A percentile compares a stretch with the other conserved stretches of the same genome.
phyloP scores from a whole-genome alignment of 2,797 vertebrate genomes.

The Tapirus indicus region DNA sequence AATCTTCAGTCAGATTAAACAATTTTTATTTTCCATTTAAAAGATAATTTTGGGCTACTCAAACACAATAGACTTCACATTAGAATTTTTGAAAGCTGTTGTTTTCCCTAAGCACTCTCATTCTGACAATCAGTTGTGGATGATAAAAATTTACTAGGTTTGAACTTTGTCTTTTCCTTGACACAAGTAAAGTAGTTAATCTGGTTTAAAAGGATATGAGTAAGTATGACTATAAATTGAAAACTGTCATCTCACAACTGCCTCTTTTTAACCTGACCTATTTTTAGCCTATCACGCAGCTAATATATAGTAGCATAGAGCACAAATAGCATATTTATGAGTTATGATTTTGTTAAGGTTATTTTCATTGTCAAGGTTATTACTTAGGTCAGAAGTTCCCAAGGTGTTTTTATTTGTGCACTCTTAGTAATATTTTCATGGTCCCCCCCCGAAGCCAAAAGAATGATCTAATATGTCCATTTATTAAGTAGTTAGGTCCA shows the following conservation, averaged over 20 bases:
- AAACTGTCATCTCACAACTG: slow-evolving; percentile 24
- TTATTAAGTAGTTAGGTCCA: not conserved
- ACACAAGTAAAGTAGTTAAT: not conserved
- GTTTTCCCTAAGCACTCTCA: not conserved
- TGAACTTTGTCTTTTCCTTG: slow-evolving; percentile 25
- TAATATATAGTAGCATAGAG: not conserved
- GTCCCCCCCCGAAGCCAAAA: not conserved
- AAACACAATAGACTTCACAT: not conserved
- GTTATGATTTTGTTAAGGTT: not conserved
- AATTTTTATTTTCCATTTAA: slow-evolving; percentile 48
- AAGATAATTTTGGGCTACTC: slow-evolving; percentile 29
- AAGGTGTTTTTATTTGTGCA: not conserved
- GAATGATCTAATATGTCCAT: not conserved
- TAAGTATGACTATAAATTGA: slow-evolving; percentile 22
- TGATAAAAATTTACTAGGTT: slow-evolving; percentile 35
- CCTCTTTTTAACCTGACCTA: slow-evolving; percentile 43
- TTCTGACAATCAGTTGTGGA: not conserved
- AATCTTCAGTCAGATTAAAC: not conserved
- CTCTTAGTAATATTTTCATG: not conserved
- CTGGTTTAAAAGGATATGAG: slow-evolving; percentile 17
- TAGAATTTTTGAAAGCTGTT: slow-evolving; percentile 13
- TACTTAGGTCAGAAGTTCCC: not conserved
- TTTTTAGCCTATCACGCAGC: not conserved
- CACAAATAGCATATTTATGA: not conserved
- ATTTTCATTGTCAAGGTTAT: not conserved